These are phyloP conservation scores for Aphelinus atriplicis DNA, from an alignment of 1,140 invertebrate species.

Conservation along the genomic window DNA sequence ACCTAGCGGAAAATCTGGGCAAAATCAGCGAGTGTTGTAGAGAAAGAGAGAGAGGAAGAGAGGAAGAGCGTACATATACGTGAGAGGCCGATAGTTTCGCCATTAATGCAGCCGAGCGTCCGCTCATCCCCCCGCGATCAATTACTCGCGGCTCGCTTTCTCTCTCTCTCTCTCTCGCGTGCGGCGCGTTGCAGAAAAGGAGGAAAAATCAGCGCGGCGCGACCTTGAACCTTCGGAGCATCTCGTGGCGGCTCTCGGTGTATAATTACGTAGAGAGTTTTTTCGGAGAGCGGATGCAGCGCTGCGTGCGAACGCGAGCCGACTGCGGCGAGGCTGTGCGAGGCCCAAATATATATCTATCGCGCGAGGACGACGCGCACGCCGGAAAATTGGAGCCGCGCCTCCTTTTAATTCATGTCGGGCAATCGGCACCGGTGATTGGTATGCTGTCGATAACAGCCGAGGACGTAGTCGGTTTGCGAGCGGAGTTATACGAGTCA, in stretches of 20 bases:
- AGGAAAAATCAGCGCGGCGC: background rate
- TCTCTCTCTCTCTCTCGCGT: background rate
- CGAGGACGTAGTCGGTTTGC: too few species aligned
- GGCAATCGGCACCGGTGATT: too few species aligned
- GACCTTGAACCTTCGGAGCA: conserved; percentile 15
- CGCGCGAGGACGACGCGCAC: too few species aligned
- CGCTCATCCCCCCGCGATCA: conserved; percentile 12
- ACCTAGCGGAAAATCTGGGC: background rate
- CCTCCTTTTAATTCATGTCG: too few species aligned
- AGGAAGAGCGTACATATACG: background rate
- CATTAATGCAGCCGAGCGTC: conserved; percentile 16
- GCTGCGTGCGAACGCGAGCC: too few species aligned
- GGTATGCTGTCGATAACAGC: too few species aligned
- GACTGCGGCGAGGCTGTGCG: too few species aligned
- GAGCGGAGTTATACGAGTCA: too few species aligned
- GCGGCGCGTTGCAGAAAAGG: background rate
- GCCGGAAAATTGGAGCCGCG: too few species aligned
- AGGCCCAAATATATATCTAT: too few species aligned
- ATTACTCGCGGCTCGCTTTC: background rate
- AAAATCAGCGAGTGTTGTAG: background rate
- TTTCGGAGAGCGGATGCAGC: too few species aligned
- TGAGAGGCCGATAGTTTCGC: conserved; percentile 20
- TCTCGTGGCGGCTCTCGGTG: background rate
- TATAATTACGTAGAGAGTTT: too few species aligned
- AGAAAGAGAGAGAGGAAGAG: background rate